A percentile compares a stretch with the other conserved stretches of the same genome.
These are phyloP conservation scores for Tachypleus tridentatus DNA, from an alignment of 1,140 invertebrate genomes.

Conservation along the genomic window DNA sequence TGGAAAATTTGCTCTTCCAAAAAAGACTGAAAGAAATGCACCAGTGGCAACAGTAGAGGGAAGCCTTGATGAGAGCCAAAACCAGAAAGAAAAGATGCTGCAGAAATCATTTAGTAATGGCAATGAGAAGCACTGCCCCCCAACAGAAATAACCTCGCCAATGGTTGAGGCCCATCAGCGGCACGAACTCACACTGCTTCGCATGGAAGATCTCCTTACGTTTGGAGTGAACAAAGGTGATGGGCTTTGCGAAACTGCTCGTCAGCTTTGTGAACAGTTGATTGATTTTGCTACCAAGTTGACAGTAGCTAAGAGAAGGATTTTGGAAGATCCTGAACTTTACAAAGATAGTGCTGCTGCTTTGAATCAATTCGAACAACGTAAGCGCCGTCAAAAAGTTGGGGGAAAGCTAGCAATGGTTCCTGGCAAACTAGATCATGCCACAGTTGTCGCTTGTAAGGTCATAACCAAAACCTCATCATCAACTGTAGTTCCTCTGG, in stretches of 20 bases:
- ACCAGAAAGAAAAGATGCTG: no score
- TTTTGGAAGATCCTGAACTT: slow-evolving; percentile 66
- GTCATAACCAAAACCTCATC: not conserved
- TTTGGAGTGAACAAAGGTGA: slow-evolving; percentile 50
- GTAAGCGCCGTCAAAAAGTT: slow-evolving; percentile 50
- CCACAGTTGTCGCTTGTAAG: slow-evolving; percentile 40
- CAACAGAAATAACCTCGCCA: slow-evolving; percentile 41
- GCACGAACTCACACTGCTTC: slow-evolving; percentile 60
- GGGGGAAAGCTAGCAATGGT: slow-evolving; percentile 59
- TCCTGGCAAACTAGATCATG: slow-evolving; percentile 86
- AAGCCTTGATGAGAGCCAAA: no score
- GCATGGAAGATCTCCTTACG: slow-evolving; percentile 64
- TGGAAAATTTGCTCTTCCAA: slow-evolving; percentile 71
- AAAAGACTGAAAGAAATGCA: slow-evolving; percentile 19
- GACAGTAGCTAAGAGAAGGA: slow-evolving; percentile 60
- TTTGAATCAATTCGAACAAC: slow-evolving; percentile 36
- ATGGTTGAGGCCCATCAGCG: slow-evolving; percentile 62
- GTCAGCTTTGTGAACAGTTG: slow-evolving; percentile 56
- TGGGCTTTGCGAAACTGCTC: slow-evolving; percentile 40
- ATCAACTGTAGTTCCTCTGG: no score
- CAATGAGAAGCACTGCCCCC: not conserved
- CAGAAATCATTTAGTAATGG: no score
- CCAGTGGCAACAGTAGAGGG: slow-evolving; percentile 2
- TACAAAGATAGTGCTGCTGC: slow-evolving; percentile 46
- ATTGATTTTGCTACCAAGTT: slow-evolving; percentile 54